Conservation (phyloP, 35 echinoderm and acorn worm species). For the Lytechinus variegatus region DNA sequence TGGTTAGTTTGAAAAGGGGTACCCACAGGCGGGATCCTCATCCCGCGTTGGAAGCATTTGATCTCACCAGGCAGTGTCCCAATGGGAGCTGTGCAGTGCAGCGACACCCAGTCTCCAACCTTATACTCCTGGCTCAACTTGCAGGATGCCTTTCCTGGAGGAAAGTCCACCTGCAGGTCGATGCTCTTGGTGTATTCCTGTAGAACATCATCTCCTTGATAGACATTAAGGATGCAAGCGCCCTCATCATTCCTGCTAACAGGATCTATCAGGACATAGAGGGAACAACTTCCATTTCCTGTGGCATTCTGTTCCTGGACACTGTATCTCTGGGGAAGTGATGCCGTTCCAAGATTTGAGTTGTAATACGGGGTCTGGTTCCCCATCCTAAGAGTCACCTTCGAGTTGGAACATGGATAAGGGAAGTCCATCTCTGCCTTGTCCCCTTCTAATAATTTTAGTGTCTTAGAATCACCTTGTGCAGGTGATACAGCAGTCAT, state of each 20-base stretch:
- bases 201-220: background rate
- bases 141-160: background rate
- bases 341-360: background rate
- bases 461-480: background rate
- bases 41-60: background rate
- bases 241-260: background rate
- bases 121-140: background rate
- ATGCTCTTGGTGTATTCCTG: background rate
- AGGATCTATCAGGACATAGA: background rate
- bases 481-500: background rate
- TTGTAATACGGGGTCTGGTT: background rate
- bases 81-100: background rate
- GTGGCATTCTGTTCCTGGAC: background rate
- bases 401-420: background rate
- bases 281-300: background rate
- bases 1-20: background rate
- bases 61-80: background rate
- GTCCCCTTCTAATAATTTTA: background rate
- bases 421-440: background rate
- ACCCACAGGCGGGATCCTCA: background rate
- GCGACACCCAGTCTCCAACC: background rate
- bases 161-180: background rate
- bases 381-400: background rate
- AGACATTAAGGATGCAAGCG: background rate
- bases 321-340: background rate